A percentile compares a stretch with the other conserved stretches of the same genome.
Evolutionary conservation across 2,888 invertebrate genomes (phyloP).

Genomic region (Acanthopleura granulata): DNA sequence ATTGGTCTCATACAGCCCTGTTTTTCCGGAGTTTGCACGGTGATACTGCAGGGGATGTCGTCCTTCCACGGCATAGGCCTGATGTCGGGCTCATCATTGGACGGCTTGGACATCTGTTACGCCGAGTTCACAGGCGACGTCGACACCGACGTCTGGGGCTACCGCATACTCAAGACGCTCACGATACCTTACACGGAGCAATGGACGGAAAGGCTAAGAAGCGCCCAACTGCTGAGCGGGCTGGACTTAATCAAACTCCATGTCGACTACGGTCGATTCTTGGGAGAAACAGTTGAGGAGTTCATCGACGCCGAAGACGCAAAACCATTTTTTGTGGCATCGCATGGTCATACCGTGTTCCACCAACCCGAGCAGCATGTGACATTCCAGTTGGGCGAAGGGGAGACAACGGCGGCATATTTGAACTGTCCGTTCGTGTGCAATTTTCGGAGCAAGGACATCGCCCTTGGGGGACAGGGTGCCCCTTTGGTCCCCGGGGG

Average conservation of each 20-base stretch:
- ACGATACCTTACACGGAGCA: conserved; percentile 49
- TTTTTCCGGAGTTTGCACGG: too few relatives aligned
- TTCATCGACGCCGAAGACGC: conserved; percentile 39
- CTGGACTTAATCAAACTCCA: conserved; percentile 55
- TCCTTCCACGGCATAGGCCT: conserved; percentile 59
- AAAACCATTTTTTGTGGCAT: conserved; percentile 51
- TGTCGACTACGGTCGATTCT: conserved; percentile 57
- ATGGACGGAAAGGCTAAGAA: conserved; percentile 47
- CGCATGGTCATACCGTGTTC: conserved; percentile 64
- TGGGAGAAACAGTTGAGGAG: conserved; percentile 46
- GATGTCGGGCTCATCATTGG: conserved; percentile 64
- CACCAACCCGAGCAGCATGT: conserved; percentile 58
- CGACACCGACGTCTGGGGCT: conserved; percentile 56
- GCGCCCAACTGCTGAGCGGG: conserved; percentile 42
- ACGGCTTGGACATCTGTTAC: conserved; percentile 63
- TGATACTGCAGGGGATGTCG: conserved; percentile 38
- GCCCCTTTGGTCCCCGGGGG: conserved; percentile 63
- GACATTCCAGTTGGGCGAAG: conserved; percentile 64
- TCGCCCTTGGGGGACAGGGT: conserved; percentile 63
- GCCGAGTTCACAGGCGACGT: conserved; percentile 59
- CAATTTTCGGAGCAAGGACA: conserved; percentile 62
- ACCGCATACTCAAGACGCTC: conserved; percentile 47
- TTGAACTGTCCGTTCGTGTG: conserved; percentile 52
- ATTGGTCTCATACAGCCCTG: too few relatives aligned
- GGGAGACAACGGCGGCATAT: conserved; percentile 55